Evolutionary conservation across 2,797 vertebrate species (phyloP).

Genomic region (Pelodytes ibericus): DNA sequence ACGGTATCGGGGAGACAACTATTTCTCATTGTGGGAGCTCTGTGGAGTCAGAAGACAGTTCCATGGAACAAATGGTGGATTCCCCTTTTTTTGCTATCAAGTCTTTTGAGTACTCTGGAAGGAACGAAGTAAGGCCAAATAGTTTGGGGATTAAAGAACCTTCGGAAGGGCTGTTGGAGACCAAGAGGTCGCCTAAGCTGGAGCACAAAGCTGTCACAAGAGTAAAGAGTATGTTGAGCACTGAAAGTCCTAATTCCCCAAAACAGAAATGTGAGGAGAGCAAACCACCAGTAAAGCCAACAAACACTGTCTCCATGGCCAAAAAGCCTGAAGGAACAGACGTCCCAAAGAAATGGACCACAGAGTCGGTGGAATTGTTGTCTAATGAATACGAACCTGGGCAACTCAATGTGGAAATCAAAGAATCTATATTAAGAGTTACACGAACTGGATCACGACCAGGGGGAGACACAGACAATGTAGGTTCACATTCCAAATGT

Average conservation of each 20-base stretch:
- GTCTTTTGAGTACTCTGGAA: constrained; percentile 64
- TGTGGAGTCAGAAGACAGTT: constrained; percentile 65
- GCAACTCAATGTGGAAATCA: constrained; percentile 81
- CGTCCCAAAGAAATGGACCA: constrained; percentile 57
- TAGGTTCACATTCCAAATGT: constrained; percentile 58
- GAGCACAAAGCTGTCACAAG: constrained; percentile 82
- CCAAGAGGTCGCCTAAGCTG: constrained; percentile 82
- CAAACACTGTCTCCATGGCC: constrained; percentile 64
- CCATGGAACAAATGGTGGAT: constrained; percentile 58
- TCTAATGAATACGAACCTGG: constrained; percentile 76
- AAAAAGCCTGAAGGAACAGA: constrained; percentile 69
- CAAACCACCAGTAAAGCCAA: constrained; percentile 55
- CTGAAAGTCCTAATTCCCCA: constrained; percentile 68
- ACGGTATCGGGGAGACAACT: constrained; percentile 62
- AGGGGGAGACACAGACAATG: constrained; percentile 79
- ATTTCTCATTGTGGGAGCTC: constrained; percentile 65
- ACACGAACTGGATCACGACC: constrained; percentile 74
- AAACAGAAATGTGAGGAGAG: constrained; percentile 70
- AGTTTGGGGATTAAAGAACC: constrained; percentile 70
- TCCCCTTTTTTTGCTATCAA: constrained; percentile 71
- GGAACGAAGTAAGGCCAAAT: constrained; percentile 59
- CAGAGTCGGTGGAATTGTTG: constrained; percentile 71
- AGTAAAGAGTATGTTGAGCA: constrained; percentile 80
- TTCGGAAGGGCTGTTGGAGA: constrained; percentile 73
- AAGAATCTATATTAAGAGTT: constrained; percentile 76